These are phyloP conservation scores for Salpingus planirostris DNA, from an alignment of 2,888 invertebrate genomes.

Conservation along the genomic window DNA sequence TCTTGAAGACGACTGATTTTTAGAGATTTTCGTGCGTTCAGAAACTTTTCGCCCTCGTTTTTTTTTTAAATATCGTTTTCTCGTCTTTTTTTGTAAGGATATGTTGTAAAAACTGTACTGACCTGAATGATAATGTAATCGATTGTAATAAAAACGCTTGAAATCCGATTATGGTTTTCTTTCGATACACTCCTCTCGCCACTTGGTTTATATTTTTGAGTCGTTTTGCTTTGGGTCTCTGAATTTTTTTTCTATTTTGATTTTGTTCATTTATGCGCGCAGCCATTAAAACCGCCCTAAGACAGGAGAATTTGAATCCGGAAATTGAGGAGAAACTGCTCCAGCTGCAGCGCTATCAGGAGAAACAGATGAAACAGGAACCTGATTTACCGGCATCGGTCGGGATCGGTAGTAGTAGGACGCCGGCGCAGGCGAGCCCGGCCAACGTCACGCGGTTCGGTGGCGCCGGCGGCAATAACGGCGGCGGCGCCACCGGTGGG, in stretches of 20 bases:
- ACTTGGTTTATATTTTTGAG: slow-evolving; percentile 28
- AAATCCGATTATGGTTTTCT: slow-evolving; percentile 26
- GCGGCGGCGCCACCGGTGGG: background rate
- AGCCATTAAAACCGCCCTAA: slow-evolving; percentile 89
- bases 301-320: slow-evolving; percentile 83
- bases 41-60: slow-evolving; percentile 19
- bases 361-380: slow-evolving; percentile 63
- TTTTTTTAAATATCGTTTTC: slow-evolving; percentile 14
- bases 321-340: slow-evolving; percentile 88
- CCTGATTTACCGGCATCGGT: slow-evolving; percentile 32
- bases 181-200: slow-evolving; percentile 30
- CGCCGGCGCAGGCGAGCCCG: too few species aligned
- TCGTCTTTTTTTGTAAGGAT: slow-evolving; percentile 19
- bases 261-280: slow-evolving; percentile 21
- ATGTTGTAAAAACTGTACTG: slow-evolving; percentile 17
- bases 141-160: slow-evolving; percentile 28
- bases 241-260: slow-evolving; percentile 12
- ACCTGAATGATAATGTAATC: slow-evolving; percentile 25
- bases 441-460: slow-evolving; percentile 20
- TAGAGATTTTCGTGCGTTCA: slow-evolving; percentile 14
- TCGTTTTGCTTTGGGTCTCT: slow-evolving; percentile 37
- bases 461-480: background rate
- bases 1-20: slow-evolving; percentile 20
- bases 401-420: too few species aligned
- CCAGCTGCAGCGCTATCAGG: slow-evolving; percentile 78